Conservation (phyloP, 2,113 vertebrate genomes). For the Actenoides hombroni region DNA sequence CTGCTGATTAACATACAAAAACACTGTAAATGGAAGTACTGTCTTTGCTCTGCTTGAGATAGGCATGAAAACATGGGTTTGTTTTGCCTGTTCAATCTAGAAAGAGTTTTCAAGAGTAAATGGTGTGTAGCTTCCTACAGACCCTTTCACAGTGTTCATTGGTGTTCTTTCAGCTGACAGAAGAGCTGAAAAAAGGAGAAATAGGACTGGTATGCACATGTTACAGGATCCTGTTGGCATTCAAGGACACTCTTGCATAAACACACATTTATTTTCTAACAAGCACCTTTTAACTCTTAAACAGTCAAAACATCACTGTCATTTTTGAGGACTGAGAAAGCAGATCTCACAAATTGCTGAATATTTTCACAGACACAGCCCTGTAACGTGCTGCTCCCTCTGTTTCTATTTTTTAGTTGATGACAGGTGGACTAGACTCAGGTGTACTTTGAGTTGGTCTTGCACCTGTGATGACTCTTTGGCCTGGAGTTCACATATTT, state of each 20-base stretch:
- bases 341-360: background rate
- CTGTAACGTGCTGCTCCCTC: background rate
- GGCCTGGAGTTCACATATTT: background rate
- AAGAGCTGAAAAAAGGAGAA: background rate
- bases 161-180: background rate
- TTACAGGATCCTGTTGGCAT: background rate
- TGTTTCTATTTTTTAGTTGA: background rate
- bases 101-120: background rate
- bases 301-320: background rate
- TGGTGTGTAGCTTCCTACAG: background rate
- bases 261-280: background rate
- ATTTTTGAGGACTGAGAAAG: background rate
- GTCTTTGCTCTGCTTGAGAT: background rate
- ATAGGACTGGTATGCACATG: background rate
- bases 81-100: background rate
- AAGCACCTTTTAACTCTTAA: background rate
- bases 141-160: background rate
- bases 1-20: background rate
- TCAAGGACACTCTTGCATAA: background rate
- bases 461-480: background rate
- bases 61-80: background rate
- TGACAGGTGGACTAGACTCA: background rate
- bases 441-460: background rate
- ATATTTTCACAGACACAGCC: background rate
- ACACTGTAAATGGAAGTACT: background rate